phyloP scores from a whole-genome alignment of 1,140 invertebrate genomes.

The Hycleus cichorii region DNA sequence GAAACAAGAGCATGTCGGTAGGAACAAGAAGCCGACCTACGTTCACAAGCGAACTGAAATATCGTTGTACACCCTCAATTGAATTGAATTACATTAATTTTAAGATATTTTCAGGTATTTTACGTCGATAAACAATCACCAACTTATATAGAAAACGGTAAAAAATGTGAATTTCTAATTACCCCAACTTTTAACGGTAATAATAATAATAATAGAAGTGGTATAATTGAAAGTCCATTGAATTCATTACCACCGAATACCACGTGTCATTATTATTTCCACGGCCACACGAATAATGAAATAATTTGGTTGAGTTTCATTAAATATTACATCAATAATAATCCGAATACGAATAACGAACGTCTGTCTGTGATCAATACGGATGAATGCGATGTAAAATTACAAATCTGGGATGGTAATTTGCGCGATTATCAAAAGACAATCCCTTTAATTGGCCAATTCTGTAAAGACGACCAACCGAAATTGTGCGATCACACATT shows the following conservation, averaged over 20 bases:
- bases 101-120: constrained; percentile 49
- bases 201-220: constrained; percentile 58
- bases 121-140: constrained; percentile 67
- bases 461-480: constrained; percentile 68
- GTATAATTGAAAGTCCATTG: constrained; percentile 67
- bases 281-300: constrained; percentile 60
- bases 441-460: constrained; percentile 59
- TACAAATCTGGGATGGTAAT: constrained; percentile 67
- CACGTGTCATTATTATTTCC: constrained; percentile 78
- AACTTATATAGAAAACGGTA: constrained; percentile 62
- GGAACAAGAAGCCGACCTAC: too few species aligned
- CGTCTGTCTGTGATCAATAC: constrained; percentile 54
- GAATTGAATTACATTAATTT: not conserved
- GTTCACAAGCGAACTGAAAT: too few species aligned
- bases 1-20: too few species aligned
- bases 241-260: constrained; percentile 79
- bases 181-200: constrained; percentile 42
- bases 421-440: constrained; percentile 40
- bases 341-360: constrained; percentile 40
- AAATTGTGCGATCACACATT: constrained; percentile 67
- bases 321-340: constrained; percentile 64
- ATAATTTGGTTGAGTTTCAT: constrained; percentile 79
- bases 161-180: constrained; percentile 68
- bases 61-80: too few species aligned
- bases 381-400: constrained; percentile 63